These are phyloP conservation scores for Rhea pennata DNA, from an alignment of 2,113 vertebrate genomes.

Conservation along the genomic window DNA sequence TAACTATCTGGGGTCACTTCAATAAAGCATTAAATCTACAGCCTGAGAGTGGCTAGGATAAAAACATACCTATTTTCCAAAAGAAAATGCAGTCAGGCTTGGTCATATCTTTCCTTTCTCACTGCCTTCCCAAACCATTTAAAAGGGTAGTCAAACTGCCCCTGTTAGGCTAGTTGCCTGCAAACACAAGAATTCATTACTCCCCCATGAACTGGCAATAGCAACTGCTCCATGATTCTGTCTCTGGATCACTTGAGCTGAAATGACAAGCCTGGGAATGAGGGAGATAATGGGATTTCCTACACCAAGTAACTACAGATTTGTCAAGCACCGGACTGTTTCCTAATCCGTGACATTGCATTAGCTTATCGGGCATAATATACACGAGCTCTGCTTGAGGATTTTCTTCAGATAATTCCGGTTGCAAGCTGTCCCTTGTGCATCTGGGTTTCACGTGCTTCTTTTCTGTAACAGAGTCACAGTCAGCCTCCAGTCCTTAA, in stretches of 20 bases:
- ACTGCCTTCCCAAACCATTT: background rate
- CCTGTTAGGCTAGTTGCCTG: background rate
- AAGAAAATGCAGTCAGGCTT: background rate
- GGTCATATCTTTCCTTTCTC: background rate
- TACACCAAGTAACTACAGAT: background rate
- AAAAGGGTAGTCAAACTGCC: background rate
- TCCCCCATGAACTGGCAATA: background rate
- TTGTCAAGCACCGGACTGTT: background rate
- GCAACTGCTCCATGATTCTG: background rate
- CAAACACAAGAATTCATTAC: background rate
- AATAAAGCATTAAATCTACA: background rate
- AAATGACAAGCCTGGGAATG: background rate
- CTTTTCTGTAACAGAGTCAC: background rate
- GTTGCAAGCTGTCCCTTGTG: background rate
- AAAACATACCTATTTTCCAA: background rate
- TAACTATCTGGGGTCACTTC: background rate
- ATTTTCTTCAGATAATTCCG: background rate
- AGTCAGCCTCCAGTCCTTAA: background rate
- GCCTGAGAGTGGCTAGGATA: background rate
- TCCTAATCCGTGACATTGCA: background rate
- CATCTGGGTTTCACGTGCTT: background rate
- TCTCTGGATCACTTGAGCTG: background rate
- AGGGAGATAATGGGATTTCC: constrained; percentile 16
- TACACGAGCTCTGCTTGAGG: background rate
- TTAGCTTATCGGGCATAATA: background rate